Conservation (phyloP, 2,797 vertebrate genomes). For the Morus bassanus region DNA sequence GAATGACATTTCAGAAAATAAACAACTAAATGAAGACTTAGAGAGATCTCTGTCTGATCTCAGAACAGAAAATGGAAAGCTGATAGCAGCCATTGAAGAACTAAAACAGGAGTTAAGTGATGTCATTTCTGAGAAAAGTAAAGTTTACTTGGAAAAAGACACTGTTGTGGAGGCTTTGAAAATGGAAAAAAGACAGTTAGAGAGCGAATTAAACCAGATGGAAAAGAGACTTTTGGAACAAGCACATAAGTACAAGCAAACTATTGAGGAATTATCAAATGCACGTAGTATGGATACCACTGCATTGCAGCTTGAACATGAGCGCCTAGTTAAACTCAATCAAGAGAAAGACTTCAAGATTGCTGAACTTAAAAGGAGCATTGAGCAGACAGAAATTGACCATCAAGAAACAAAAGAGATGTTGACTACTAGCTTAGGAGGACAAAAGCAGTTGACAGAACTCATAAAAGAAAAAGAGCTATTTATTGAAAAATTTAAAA, state of each 20-base stretch:
- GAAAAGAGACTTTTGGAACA: slow-evolving; percentile 82
- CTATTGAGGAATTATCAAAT: slow-evolving; percentile 82
- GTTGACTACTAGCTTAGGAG: slow-evolving; percentile 86
- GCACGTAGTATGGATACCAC: slow-evolving; percentile 81
- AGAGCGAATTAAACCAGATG: slow-evolving; percentile 78
- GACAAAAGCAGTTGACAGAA: slow-evolving; percentile 90
- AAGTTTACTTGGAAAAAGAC: slow-evolving; percentile 83
- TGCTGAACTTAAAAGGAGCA: slow-evolving; percentile 79
- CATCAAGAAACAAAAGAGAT: slow-evolving; percentile 88
- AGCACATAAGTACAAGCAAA: slow-evolving; percentile 82
- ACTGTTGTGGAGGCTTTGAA: slow-evolving; percentile 84
- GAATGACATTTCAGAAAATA: slow-evolving; percentile 78
- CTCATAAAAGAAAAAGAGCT: slow-evolving; percentile 89
- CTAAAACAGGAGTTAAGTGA: slow-evolving; percentile 80
- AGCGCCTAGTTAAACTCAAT: slow-evolving; percentile 81
- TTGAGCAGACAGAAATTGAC: slow-evolving; percentile 82
- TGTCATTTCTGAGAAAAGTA: slow-evolving; percentile 70
- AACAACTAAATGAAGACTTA: slow-evolving; percentile 75
- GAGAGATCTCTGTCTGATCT: slow-evolving; percentile 83
- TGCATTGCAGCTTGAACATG: slow-evolving; percentile 83
- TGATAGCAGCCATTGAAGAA: slow-evolving; percentile 74
- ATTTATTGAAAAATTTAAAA: slow-evolving; percentile 83
- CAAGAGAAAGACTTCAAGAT: slow-evolving; percentile 90
- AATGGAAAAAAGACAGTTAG: slow-evolving; percentile 85
- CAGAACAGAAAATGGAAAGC: slow-evolving; percentile 83